Evolutionary conservation across 1,140 invertebrate species (phyloP).

Genomic region (Leptonema lineaticorne): DNA sequence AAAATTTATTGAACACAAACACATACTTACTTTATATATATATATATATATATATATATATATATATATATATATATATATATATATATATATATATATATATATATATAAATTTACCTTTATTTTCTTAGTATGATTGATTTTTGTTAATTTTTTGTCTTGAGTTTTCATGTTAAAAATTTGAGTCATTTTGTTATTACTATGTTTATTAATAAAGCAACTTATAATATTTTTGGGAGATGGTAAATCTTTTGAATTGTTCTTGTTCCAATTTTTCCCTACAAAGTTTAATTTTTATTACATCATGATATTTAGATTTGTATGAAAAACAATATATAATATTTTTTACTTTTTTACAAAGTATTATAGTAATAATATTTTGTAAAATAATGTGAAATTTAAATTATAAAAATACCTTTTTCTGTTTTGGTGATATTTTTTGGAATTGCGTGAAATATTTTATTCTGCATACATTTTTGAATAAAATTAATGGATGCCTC

Average conservation of each 20-base stretch:
- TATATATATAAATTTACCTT: not conserved
- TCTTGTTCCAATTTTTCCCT: not conserved
- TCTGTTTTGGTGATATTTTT: constrained; percentile 44
- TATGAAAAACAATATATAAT: no score
- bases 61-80: no score
- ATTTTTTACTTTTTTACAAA: not conserved
- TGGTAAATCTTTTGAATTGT: not conserved
- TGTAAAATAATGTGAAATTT: constrained; percentile 20
- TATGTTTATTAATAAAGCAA: not conserved
- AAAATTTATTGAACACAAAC: not conserved
- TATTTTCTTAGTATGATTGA: not conserved
- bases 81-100: no score
- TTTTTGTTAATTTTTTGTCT: not conserved
- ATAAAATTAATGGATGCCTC: constrained; percentile 59
- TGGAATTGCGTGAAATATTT: constrained; percentile 62
- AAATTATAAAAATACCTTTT: no score
- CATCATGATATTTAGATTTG: no score
- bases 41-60: no score
- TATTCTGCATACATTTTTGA: constrained; percentile 64
- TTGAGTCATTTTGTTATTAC: not conserved
- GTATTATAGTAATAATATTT: constrained; percentile 36
- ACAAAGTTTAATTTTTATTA: no score
- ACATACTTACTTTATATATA: no score
- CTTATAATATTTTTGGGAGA: not conserved
- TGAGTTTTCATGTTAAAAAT: not conserved